Evolutionary conservation across 2,797 vertebrate genomes (phyloP).

Genomic region (Hemibagrus guttatus): DNA sequence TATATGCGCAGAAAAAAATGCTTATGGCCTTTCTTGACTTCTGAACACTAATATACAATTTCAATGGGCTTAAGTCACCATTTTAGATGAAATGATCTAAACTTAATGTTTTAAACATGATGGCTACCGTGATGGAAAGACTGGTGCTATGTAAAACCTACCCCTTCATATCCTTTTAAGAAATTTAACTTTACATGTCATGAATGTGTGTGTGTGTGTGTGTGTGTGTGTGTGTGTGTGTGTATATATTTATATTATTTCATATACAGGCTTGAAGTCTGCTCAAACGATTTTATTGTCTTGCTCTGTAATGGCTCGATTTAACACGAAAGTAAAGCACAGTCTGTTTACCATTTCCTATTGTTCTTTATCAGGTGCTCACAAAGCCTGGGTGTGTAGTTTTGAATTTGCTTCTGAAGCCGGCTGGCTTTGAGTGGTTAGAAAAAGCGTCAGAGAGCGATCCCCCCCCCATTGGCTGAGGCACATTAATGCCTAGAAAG

Average conservation of each 20-base stretch:
- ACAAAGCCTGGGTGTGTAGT: too few species aligned
- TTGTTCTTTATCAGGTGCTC: background rate
- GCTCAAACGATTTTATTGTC: background rate
- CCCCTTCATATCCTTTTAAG: background rate
- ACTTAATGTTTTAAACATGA: background rate
- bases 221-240: too few species aligned
- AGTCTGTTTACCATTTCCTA: background rate
- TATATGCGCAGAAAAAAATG: background rate
- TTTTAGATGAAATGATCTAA: background rate
- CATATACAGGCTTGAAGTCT: background rate
- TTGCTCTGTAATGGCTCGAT: background rate
- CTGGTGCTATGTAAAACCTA: background rate
- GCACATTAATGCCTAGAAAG: constrained; percentile 63
- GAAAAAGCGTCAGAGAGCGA: background rate
- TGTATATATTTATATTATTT: too few species aligned
- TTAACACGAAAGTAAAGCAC: background rate
- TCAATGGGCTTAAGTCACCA: background rate
- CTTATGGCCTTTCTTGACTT: background rate
- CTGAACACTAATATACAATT: background rate
- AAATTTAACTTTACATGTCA: background rate
- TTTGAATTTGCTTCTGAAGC: background rate
- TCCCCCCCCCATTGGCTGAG: background rate
- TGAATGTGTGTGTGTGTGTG: background rate
- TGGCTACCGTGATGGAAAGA: background rate
- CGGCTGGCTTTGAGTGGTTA: too few species aligned